Evolutionary conservation across 2,113 vertebrate genomes (phyloP).

Genomic region (Peromyscus leucopus): DNA sequence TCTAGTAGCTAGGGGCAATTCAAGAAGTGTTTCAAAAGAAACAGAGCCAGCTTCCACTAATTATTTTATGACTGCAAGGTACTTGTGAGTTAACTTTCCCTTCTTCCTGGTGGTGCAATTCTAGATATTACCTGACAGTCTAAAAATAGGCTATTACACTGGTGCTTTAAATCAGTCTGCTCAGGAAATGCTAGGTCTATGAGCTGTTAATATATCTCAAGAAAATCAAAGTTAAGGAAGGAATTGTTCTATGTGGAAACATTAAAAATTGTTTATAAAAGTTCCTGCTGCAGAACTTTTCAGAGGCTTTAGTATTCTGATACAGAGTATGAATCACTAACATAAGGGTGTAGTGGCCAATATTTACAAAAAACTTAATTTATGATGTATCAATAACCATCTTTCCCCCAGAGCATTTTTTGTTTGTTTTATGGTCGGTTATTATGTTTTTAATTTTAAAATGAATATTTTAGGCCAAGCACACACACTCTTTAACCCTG

Average conservation of each 20-base stretch:
- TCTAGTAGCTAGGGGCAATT: background rate
- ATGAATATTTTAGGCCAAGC: too few relatives aligned
- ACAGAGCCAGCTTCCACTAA: background rate
- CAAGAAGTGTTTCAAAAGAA: background rate
- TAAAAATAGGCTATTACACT: slow-evolving; percentile 5
- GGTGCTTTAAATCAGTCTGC: background rate
- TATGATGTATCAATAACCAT: too few relatives aligned
- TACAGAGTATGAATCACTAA: background rate
- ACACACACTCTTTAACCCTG: too few relatives aligned
- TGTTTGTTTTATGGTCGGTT: too few relatives aligned
- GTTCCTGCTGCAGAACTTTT: background rate
- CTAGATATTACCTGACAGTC: background rate
- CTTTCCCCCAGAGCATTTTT: background rate
- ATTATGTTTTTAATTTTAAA: too few relatives aligned
- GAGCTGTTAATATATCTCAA: background rate
- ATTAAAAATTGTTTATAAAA: background rate
- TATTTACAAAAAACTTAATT: background rate
- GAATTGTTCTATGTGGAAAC: background rate
- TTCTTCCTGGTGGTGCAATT: slow-evolving; percentile 19
- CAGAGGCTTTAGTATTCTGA: background rate
- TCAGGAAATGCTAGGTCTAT: background rate
- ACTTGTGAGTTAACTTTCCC: slow-evolving; percentile 41
- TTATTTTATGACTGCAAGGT: background rate
- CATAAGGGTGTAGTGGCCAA: accelerated
- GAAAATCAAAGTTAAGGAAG: background rate